These are phyloP conservation scores for Mirza zaza DNA, from an alignment of 2,113 vertebrate species.

Conservation along the genomic window DNA sequence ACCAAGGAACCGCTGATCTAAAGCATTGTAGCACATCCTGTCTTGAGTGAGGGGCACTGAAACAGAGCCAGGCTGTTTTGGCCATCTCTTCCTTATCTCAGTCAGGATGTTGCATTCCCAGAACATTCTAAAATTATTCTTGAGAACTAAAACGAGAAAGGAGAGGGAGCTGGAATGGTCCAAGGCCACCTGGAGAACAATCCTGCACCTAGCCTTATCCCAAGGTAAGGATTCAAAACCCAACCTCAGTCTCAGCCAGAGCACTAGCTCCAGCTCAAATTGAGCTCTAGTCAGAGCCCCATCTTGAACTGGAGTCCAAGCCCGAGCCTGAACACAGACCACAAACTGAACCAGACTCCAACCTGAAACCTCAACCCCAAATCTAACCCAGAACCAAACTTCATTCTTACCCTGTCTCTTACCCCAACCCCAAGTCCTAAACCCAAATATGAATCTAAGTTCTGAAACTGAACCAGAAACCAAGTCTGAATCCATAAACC, in stretches of 20 bases:
- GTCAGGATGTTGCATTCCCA: neutral
- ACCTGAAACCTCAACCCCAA: neutral
- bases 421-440: neutral
- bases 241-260: neutral
- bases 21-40: neutral
- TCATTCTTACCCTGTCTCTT: neutral
- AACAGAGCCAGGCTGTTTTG: neutral
- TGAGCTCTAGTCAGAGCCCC: neutral
- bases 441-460: neutral
- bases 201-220: neutral
- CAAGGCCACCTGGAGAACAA: neutral
- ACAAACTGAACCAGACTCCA: neutral
- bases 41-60: neutral
- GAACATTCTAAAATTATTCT: neutral
- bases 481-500: neutral
- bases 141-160: neutral
- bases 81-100: neutral
- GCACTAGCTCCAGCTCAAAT: neutral
- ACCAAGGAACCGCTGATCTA: neutral
- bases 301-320: neutral
- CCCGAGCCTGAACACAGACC: neutral
- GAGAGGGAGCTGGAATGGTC: neutral
- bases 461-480: neutral
- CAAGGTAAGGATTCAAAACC: neutral
- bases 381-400: neutral